phyloP scores from a whole-genome alignment of 1,140 invertebrate genomes.

The Rhagoletis zephyria region DNA sequence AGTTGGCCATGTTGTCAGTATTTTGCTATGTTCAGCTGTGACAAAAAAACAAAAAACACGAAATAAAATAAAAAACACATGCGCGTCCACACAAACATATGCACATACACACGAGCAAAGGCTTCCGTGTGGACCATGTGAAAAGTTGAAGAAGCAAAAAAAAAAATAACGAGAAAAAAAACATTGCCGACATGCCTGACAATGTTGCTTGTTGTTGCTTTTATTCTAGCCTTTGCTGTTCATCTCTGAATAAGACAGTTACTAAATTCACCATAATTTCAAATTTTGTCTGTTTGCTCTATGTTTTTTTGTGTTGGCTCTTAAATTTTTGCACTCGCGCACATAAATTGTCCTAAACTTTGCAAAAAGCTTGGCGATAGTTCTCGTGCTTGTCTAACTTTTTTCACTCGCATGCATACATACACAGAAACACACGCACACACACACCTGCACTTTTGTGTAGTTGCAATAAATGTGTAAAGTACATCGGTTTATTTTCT shows the following conservation, averaged over 20 bases:
- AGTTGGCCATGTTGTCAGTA: conserved; percentile 13
- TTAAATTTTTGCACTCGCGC: neutral
- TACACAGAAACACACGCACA: neutral
- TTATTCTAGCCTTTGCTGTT: neutral
- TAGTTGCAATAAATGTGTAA: neutral
- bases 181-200: neutral
- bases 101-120: neutral
- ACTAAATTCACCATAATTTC: conserved; percentile 39
- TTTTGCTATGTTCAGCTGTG: neutral
- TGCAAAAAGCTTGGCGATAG: neutral
- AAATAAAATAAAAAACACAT: neutral
- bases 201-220: neutral
- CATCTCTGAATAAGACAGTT: conserved; percentile 16
- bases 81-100: neutral
- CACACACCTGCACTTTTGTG: neutral
- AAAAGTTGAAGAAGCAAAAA: neutral
- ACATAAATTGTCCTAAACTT: conserved; percentile 10
- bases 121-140: neutral
- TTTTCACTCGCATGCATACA: neutral
- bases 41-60: neutral
- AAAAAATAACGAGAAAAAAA: neutral
- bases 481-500: conserved; percentile 18
- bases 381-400: neutral
- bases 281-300: conserved; percentile 21
- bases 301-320: neutral